Base-by-base conservation (phyloP, 2,113 vertebrate species). In the Aegypius monachus region DNA sequence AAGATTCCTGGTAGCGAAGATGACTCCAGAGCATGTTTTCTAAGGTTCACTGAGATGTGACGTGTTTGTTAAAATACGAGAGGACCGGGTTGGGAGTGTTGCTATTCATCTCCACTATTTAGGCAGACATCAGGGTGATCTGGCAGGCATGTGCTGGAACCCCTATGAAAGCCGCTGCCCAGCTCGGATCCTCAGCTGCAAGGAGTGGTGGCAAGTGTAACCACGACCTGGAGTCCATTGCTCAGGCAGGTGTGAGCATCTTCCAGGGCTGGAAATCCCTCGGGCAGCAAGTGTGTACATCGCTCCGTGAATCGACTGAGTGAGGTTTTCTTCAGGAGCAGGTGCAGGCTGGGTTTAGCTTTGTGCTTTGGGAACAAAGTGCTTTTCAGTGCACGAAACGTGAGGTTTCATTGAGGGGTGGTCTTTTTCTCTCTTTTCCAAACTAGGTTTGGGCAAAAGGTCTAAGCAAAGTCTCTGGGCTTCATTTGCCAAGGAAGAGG, bases 361-460 rank as follows among this genome's bases (percentile, higher is more conserved):
- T 38, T 86, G 61, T 68, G 38, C 42, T 86, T 90, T 72, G 67
- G n/a, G 45, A 55, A 50, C 27, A 32, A 63, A 63, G 52, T 50
- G n/a, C 22, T 63, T 79, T 72, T 82, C 47, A 27, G 29, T 34
- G 42, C 27, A 56, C 75, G 71, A 86, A 82, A 38, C 2, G 0
- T 0, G 13, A 71, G 10, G n/a, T 67, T 92, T 93, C 52, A 3
- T 25, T 62, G 38, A 2, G 0, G 9, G 34, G 14, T 77, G 47
- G 25, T 52, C 34, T 45, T 82, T 20, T 85, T 22, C 55, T 90
- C 47, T 72, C 73, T 71, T 94, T 94, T 62, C 58, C 74, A 65
- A 92, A 82, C 72, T 14, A 63, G 68, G 8, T 94, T 95, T 65
- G 36, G 68, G 83, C 52, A 86, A 65, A 93, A 88, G 58, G 14